A percentile compares a stretch with the other conserved stretches of the same genome.
Conservation (phyloP, 2,888 invertebrate species). For the Parnassius smintheus region DNA sequence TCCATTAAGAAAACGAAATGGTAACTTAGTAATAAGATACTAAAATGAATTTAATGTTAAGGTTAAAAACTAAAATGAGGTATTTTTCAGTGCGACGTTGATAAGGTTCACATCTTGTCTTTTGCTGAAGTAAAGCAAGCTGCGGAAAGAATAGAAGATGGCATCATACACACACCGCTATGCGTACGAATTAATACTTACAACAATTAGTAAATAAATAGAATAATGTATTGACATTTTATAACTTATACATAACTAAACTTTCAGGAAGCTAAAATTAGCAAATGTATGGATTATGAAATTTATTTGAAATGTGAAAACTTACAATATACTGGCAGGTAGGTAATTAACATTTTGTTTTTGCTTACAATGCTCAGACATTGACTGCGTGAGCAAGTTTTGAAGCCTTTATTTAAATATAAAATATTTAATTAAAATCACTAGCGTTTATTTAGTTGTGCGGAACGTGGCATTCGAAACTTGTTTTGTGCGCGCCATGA, state of each 20-base stretch:
- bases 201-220: not conserved
- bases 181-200: slow-evolving; percentile 54
- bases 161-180: slow-evolving; percentile 70
- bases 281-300: slow-evolving; percentile 82
- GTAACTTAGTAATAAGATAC: slow-evolving; percentile 9
- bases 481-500: slow-evolving; percentile 51
- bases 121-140: slow-evolving; percentile 68
- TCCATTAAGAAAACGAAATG: slow-evolving; percentile 7
- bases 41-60: not conserved
- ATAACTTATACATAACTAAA: not conserved
- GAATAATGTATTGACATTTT: not conserved
- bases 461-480: slow-evolving; percentile 68
- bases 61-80: not conserved
- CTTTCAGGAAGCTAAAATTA: slow-evolving; percentile 72
- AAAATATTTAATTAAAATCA: not conserved
- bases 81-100: slow-evolving; percentile 24
- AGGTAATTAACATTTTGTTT: slow-evolving; percentile 73
- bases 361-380: no score
- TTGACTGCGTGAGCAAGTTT: not conserved
- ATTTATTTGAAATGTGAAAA: slow-evolving; percentile 93
- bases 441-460: slow-evolving; percentile 47
- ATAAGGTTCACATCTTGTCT: slow-evolving; percentile 47
- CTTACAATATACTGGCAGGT: slow-evolving; percentile 92
- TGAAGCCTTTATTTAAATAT: not conserved
- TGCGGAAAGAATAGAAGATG: slow-evolving; percentile 62